A percentile compares a stretch with the other conserved stretches of the same genome.
These are phyloP conservation scores for Lophura nycthemera DNA, from an alignment of 2,113 vertebrate genomes.

Conservation along the genomic window DNA sequence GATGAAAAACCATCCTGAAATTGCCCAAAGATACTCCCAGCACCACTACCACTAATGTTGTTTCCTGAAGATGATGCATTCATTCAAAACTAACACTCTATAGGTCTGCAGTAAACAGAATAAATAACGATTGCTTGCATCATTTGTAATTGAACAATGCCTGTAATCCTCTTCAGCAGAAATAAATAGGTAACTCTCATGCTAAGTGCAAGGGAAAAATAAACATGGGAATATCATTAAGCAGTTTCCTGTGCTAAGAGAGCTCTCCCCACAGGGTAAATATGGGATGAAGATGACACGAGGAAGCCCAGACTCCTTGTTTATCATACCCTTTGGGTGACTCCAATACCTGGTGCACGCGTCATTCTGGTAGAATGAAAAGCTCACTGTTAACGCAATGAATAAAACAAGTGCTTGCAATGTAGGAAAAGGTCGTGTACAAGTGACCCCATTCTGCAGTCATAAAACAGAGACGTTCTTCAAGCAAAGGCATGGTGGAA, in stretches of 20 bases:
- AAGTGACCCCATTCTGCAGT: not conserved
- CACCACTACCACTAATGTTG: constrained; percentile 14
- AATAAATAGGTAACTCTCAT: constrained; percentile 47
- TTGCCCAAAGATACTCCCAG: constrained; percentile 15
- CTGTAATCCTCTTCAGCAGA: constrained; percentile 52
- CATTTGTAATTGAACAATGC: constrained; percentile 62
- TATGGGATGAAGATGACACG: constrained; percentile 3
- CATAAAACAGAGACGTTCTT: not conserved
- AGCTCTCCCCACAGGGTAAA: constrained; percentile 43
- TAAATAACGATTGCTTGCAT: constrained; percentile 21
- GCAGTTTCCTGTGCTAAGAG: constrained; percentile 49
- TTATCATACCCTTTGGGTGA: constrained; percentile 8
- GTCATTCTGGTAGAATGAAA: not conserved
- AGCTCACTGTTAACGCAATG: not conserved
- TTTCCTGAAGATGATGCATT: constrained; percentile 44
- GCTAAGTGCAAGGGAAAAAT: constrained; percentile 35
- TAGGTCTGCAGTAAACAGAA: constrained; percentile 38
- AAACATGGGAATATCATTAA: constrained; percentile 48
- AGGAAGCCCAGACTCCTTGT: constrained; percentile 42
- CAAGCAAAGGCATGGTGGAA: constrained; percentile 1
- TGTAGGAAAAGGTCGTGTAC: not conserved
- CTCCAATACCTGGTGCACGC: not conserved
- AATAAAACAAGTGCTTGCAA: constrained; percentile 17
- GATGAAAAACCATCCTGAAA: constrained; percentile 50
- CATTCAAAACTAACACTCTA: constrained; percentile 23